Conservation (phyloP, 2,797 vertebrate genomes). For the Acrocephalus scirpaceus region DNA sequence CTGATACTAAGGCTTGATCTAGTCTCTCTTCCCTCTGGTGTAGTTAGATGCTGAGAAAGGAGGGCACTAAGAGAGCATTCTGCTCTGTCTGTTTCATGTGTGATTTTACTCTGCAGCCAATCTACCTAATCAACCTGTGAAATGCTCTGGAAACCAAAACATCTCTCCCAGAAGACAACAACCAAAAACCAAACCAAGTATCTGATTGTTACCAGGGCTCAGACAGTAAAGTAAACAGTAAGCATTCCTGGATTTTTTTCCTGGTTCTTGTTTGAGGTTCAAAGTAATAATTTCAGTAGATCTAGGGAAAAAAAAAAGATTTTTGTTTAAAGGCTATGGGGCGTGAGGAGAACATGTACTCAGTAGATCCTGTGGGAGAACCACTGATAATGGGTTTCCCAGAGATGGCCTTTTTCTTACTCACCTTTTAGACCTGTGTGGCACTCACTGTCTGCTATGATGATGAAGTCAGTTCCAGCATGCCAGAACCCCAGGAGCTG, state of each 20-base stretch:
- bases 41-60: neutral
- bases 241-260: neutral
- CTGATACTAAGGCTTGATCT: neutral
- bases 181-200: neutral
- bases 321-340: neutral
- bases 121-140: neutral
- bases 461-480: conserved; percentile 19
- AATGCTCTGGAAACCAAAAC: neutral
- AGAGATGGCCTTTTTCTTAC: neutral
- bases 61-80: neutral
- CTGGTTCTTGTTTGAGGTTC: neutral
- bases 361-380: neutral
- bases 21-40: neutral
- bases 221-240: neutral
- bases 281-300: neutral
- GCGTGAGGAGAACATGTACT: neutral
- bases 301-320: neutral
- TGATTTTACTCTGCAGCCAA: neutral
- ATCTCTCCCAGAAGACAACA: neutral
- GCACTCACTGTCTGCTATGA: neutral
- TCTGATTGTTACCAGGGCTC: neutral
- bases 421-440: neutral
- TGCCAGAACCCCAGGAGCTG: neutral
- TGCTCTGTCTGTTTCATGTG: neutral
- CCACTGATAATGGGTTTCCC: neutral